Base-by-base conservation (phyloP, 2,797 vertebrate species). In the Coluber constrictor region DNA sequence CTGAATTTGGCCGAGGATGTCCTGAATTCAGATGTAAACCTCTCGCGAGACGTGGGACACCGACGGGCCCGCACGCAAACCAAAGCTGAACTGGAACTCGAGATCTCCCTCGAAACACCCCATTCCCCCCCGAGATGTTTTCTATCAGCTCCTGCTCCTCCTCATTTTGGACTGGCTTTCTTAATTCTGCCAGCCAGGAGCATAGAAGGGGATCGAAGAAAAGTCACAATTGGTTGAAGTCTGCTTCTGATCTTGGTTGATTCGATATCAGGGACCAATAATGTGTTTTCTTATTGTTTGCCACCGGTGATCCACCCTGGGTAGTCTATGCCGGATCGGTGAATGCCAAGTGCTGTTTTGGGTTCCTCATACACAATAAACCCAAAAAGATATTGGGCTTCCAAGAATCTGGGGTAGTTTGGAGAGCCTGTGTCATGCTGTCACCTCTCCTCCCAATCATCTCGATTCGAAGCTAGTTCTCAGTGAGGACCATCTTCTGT, bases 191-290 rank as follows among this genome's bases (percentile, higher is more conserved):
- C 20, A 2, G 9, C 9, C 8, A 20, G 20, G 74, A 47, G 74
- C 20, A 23, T 0, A 1, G 74, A 10, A 43, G 0, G 0, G 74
- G 74, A 1, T 43, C 1, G 9, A 43, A 23, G 3, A 47, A 43
- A 43, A 4, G 20, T 43, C 20, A 2, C 74, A 54, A 43, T 43
- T 10, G 32, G 70, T 43, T 43, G 37, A 83, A 83, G 20, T 47
- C 32, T 20, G 32, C 7, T 43, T 79, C 8, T 79, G 32, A 20
- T 37, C 20, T 47, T 47, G 37, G 37, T 83, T 23, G 4, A 4
- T 79, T 74, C 1, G 70, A 79, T 79, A 20, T 20, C 7, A 9
- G 70, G 70, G 18, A 66, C 63, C 29, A 43, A 79, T 8, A 23
- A 83, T 11, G 74, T 10, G 74, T 4, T 79, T 37, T 37, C 16